Evolutionary conservation across 2,888 invertebrate genomes (phyloP), one percentile per base, ranked within the genome.

Genomic region (Torymus auratus): DNA sequence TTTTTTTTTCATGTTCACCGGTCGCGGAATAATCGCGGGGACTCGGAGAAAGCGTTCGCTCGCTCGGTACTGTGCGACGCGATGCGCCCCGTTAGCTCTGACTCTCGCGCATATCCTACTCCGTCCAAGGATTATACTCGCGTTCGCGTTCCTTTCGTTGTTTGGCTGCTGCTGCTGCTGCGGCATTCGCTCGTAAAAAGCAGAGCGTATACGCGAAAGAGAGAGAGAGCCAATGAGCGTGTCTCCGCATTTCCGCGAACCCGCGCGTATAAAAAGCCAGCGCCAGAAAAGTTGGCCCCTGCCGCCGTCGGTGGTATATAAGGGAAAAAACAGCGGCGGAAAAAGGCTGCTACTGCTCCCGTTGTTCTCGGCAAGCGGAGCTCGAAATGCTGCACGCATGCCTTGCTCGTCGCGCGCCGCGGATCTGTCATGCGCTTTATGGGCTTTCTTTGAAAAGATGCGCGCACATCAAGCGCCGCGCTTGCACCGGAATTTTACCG

Each of bases 241-340:
- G 78, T 83, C 82, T 82, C 84, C 82, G 83, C 83, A 80, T 83
- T 86, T 86, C 84, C 85, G 85, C 78, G 83, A 80, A 83, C 83
- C 81, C 80, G 83, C 41, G 41, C 41, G 41, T 10, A 10, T 41
- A 41, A 41, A 41, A 41, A 41, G 41, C 41, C 41, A 41, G 81
- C 82, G 83, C 83, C 83, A 83, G 83, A 82, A 76, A 85, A 84
- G 81, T 84, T 84, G 62, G 84, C 81, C 52, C 41, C 41, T 7
- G 20, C 41, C 7, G 17, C 79, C 71, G 81, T 82, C 83, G 41
- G n/a, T 2, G 14, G n/a, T 23, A 12, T 17, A 62, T 17, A 67
- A 52, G 17, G 50, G 15, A 65, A 65, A 65, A 50, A n/a, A 56
- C 10, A 56, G 58, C 17, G 17, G 23, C 11, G 15, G 2, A 50